phyloP scores from a whole-genome alignment of 2,888 invertebrate species.

The Heliconius ethilla region DNA sequence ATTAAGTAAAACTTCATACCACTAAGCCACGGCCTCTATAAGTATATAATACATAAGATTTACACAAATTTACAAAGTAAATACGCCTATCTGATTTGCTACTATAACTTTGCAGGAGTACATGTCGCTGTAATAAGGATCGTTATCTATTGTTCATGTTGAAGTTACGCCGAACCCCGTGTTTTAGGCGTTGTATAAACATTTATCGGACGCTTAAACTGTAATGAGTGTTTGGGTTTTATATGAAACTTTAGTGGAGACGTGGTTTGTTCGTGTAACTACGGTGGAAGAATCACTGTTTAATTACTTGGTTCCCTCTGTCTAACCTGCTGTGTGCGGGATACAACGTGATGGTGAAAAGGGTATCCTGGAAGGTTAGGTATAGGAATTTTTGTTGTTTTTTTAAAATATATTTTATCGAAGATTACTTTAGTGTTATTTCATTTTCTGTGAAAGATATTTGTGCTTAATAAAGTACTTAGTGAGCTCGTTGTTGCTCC shows the following conservation, averaged over 20 bases:
- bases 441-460: too few relatives aligned
- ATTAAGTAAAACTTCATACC: too few relatives aligned
- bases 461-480: too few relatives aligned
- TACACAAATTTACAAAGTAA: constrained; percentile 17
- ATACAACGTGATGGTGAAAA: too few relatives aligned
- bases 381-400: too few relatives aligned
- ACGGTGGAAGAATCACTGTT: background rate
- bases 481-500: too few relatives aligned
- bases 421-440: too few relatives aligned
- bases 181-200: constrained; percentile 30
- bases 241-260: background rate
- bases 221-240: constrained; percentile 24
- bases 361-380: too few relatives aligned
- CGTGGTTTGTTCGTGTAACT: background rate
- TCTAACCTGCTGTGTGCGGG: too few relatives aligned
- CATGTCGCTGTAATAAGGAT: constrained; percentile 40
- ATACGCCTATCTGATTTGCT: constrained; percentile 32
- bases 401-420: too few relatives aligned
- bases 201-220: constrained; percentile 26
- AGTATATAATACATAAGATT: background rate
- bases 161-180: constrained; percentile 35
- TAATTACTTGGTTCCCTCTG: background rate
- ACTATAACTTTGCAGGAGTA: constrained; percentile 32
- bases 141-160: constrained; percentile 42
- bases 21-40: too few relatives aligned